phyloP scores from a whole-genome alignment of 2,797 vertebrate species.

The Petrocephalus sullivani region DNA sequence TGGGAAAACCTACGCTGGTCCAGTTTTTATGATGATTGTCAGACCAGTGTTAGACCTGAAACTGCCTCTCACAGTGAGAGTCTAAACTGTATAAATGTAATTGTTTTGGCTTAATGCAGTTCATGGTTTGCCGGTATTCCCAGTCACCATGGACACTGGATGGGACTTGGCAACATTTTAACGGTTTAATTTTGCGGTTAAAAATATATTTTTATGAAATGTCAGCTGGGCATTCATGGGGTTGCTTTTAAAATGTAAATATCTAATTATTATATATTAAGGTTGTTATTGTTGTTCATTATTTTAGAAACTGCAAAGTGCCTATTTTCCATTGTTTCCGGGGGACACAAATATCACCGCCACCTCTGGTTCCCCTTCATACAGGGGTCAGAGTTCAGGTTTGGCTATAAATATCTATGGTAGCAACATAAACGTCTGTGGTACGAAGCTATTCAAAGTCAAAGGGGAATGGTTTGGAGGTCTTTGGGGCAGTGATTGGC shows the following conservation, averaged over 20 bases:
- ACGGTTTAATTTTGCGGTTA: background rate
- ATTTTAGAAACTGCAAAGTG: background rate
- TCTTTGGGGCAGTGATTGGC: constrained; percentile 37
- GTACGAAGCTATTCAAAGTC: constrained; percentile 29
- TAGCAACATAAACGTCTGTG: constrained; percentile 7
- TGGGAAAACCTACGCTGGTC: background rate
- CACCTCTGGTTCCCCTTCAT: background rate
- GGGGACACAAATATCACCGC: background rate
- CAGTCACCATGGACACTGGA: background rate
- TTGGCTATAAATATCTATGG: constrained; percentile 12
- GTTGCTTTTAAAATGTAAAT: background rate
- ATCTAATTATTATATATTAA: background rate
- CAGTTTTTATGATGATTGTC: background rate
- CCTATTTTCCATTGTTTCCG: background rate
- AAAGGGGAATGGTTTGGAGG: constrained; percentile 30
- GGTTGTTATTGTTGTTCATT: background rate
- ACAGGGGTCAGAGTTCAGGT: background rate
- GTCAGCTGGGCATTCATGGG: background rate
- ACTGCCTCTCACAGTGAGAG: background rate
- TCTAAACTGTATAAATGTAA: constrained; percentile 1
- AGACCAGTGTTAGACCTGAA: background rate
- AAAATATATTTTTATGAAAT: background rate
- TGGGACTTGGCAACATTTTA: background rate
- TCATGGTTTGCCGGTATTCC: background rate
- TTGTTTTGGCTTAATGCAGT: constrained; percentile 6